Conservation (phyloP, 2,888 invertebrate genomes). For the Eupithecia dodoneata region DNA sequence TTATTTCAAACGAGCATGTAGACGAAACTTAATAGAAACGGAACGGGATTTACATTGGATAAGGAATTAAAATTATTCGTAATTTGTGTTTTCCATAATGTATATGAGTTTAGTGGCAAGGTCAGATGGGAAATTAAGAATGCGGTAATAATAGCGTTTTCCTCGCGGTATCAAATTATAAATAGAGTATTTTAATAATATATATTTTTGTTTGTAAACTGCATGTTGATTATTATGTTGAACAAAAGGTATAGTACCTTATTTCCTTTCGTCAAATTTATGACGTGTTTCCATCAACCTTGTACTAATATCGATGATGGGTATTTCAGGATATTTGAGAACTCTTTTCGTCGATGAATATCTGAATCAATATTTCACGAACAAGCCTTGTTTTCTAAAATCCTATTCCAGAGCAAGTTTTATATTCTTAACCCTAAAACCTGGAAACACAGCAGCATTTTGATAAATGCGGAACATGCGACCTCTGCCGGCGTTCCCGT, state of each 20-base stretch:
- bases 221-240: not conserved
- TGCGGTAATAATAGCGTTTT: not conserved
- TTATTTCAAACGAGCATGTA: not conserved
- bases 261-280: no score
- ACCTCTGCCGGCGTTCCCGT: constrained; percentile 16
- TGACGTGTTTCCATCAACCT: no score
- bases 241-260: not conserved
- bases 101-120: not conserved
- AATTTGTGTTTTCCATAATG: constrained; percentile 1
- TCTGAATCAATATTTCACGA: not conserved
- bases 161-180: not conserved
- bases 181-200: not conserved
- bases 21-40: not conserved
- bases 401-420: not conserved
- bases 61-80: not conserved
- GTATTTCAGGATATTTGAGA: no score
- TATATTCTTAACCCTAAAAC: not conserved
- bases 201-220: not conserved
- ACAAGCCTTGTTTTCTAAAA: not conserved
- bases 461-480: not conserved
- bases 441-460: not conserved
- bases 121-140: not conserved
- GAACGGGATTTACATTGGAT: not conserved
- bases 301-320: no score
- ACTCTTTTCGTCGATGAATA: not conserved